phyloP scores from a whole-genome alignment of 2,888 invertebrate species.

The Trimorus sp. region DNA sequence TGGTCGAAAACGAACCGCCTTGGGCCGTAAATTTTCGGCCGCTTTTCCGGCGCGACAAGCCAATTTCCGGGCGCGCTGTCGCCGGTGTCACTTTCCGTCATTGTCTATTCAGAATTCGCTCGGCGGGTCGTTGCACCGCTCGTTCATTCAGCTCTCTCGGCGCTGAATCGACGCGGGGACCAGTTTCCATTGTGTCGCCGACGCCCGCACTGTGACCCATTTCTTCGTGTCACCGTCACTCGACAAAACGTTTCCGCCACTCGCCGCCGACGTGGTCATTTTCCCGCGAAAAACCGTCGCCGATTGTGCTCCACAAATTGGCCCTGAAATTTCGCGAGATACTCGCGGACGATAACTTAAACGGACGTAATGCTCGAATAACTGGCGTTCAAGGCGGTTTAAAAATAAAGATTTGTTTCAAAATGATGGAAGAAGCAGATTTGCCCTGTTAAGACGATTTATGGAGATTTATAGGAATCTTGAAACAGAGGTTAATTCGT shows the following conservation, averaged over 20 bases:
- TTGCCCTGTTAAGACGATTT: no score
- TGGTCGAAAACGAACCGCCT: no score
- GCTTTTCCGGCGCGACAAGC: constrained; percentile 17
- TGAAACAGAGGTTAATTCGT: no score
- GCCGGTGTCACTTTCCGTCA: constrained; percentile 54
- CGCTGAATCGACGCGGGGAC: constrained; percentile 62
- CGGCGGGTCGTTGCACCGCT: constrained; percentile 60
- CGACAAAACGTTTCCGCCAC: constrained; percentile 48
- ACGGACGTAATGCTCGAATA: no score
- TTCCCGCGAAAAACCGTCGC: constrained; percentile 9
- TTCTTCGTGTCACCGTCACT: constrained; percentile 57
- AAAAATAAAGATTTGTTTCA: no score
- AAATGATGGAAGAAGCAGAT: no score
- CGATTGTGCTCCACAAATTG: not conserved
- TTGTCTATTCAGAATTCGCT: constrained; percentile 61
- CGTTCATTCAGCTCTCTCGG: constrained; percentile 58
- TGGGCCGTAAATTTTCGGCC: constrained; percentile 15
- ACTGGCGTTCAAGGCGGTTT: no score
- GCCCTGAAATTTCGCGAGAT: not conserved
- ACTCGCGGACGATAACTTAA: no score
- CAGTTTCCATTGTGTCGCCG: constrained; percentile 58
- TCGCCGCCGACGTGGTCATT: constrained; percentile 6
- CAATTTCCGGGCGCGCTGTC: constrained; percentile 31
- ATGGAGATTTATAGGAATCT: no score
- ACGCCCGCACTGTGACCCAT: constrained; percentile 63